phyloP scores from a whole-genome alignment of 2,888 invertebrate genomes.

The Eremobia ochroleuca region DNA sequence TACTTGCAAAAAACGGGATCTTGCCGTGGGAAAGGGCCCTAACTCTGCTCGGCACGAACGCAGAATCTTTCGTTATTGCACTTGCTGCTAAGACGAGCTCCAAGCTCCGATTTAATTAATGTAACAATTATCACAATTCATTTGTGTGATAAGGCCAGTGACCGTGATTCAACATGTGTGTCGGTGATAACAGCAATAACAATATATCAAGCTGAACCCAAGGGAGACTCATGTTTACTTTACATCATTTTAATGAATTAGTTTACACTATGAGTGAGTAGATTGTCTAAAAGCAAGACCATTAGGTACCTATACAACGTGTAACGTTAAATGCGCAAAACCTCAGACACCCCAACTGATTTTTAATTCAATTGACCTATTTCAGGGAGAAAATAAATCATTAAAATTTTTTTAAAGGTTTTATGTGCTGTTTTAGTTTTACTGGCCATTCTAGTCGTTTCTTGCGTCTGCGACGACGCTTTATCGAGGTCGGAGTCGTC shows the following conservation, averaged over 20 bases:
- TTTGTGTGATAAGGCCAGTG: constrained; percentile 21
- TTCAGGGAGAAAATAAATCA: too few relatives aligned
- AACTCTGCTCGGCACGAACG: neutral
- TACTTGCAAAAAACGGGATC: too few relatives aligned
- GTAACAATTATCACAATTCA: constrained; percentile 1
- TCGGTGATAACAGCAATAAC: constrained; percentile 24
- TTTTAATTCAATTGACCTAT: too few relatives aligned
- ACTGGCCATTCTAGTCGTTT: too few relatives aligned
- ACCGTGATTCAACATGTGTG: constrained; percentile 19
- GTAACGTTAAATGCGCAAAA: too few relatives aligned
- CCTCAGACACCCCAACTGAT: too few relatives aligned
- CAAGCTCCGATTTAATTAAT: constrained; percentile 16
- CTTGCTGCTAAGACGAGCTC: neutral
- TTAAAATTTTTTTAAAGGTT: too few relatives aligned
- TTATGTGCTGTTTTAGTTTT: too few relatives aligned
- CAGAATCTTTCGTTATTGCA: neutral
- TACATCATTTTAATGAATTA: constrained; percentile 15
- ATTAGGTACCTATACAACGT: neutral
- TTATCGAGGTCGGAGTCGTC: too few relatives aligned
- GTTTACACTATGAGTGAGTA: neutral
- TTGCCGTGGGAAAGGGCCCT: too few relatives aligned
- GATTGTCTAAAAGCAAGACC: neutral
- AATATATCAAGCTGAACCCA: constrained; percentile 17
- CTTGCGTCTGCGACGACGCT: too few relatives aligned
- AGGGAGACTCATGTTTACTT: constrained; percentile 13